These are phyloP conservation scores for Aphelinus certus DNA, from an alignment of 1,140 invertebrate species.

Conservation along the genomic window DNA sequence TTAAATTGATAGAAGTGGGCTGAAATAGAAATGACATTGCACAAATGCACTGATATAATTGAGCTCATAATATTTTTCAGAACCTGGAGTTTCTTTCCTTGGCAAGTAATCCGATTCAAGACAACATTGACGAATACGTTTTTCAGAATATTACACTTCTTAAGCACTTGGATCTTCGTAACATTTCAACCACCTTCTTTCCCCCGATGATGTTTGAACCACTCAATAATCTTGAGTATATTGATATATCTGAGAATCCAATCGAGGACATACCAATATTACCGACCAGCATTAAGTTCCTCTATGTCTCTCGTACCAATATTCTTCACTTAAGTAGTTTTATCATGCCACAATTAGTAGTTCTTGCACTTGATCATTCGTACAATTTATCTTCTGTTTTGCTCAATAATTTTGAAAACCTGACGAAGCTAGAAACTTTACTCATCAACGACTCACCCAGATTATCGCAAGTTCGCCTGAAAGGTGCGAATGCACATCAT, in stretches of 20 bases:
- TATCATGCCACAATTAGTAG: constrained; percentile 49
- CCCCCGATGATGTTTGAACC: constrained; percentile 53
- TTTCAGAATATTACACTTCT: constrained; percentile 53
- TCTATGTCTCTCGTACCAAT: constrained; percentile 59
- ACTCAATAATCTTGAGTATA: constrained; percentile 49
- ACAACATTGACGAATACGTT: constrained; percentile 57
- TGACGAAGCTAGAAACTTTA: constrained; percentile 53
- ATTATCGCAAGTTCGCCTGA: constrained; percentile 47
- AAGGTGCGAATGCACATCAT: constrained; percentile 38
- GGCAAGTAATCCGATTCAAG: constrained; percentile 57
- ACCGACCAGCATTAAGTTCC: constrained; percentile 47
- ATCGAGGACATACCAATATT: constrained; percentile 54
- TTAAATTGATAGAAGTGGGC: no score
- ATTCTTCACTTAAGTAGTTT: constrained; percentile 48
- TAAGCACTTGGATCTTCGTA: constrained; percentile 53
- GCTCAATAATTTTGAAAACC: constrained; percentile 59
- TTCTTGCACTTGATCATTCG: constrained; percentile 56
- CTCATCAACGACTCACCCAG: constrained; percentile 50
- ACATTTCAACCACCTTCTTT: constrained; percentile 53
- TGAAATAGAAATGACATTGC: no score
- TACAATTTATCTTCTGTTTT: constrained; percentile 49
- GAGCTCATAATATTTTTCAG: constrained; percentile 41
- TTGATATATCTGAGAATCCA: constrained; percentile 59
- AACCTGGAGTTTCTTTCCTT: constrained; percentile 56
- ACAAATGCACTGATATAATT: no score